Base-by-base conservation (phyloP, 23 tunicate species). In the Halocynthia roretzi region DNA sequence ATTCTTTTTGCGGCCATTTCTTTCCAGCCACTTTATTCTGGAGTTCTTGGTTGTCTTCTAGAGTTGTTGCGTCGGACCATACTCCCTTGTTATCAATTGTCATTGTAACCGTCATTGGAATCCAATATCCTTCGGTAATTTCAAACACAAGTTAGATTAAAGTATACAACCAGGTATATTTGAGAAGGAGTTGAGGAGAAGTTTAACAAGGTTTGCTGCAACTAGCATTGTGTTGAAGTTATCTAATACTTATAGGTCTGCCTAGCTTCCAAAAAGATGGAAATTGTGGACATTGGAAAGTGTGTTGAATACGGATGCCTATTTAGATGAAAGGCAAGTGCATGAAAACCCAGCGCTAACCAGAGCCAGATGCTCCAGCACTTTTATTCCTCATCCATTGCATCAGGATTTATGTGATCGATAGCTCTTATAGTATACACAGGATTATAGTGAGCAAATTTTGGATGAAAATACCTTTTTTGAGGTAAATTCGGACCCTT, bases 1-100 rank as follows among this genome's bases (percentile, higher is more conserved):
- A 88, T 56, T 71, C 77, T 54, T 87, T 71, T 2, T 18, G 22
- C 22, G 96, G 93, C 91, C 93, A 89, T 62, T 84, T 77, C 7
- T 76, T 83, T 83, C 52, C 81, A 7, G 8, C 61, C 10, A 87
- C 75, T n/a, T 50, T 84, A 14, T 74, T 70, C 7, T 5, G 7
- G 4, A 93, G 85, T 5, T 87, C 81, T 4, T 75, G 71, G 84
- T 93, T 93, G 56, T 21, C 61, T 40, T 89, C 77, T 22, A 89
- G 6, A 50, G 80, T 54, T n/a, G 19, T 18, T 15, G 50, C 66
- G 21, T 54, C 62, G 12, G 8, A 51, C 92, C 92, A 86, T 11
- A 20, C 52, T 50, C 92, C 92, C 10, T 56, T 52, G 7, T 21
- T 50, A 40, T 44, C 75, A 6, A 86, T 86, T 6, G 61, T 50